Evolutionary conservation across 2,888 invertebrate species (phyloP).

Genomic region (Prosopocoilus inquinatus): DNA sequence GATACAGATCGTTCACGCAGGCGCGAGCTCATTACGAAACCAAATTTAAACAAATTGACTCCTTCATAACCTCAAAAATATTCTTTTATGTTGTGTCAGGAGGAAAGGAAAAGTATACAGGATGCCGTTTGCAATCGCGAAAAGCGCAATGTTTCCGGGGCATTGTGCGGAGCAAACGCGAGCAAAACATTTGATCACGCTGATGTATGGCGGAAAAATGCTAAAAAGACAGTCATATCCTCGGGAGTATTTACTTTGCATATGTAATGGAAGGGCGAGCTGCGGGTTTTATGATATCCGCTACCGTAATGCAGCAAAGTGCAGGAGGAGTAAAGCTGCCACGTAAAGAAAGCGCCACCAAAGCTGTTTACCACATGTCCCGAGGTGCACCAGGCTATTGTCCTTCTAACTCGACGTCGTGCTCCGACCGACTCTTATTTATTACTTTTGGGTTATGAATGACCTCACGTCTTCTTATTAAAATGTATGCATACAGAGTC

Average conservation of each 20-base stretch:
- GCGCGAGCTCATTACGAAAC: too few species aligned
- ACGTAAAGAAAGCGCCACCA: slow-evolving; percentile 16
- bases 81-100: too few species aligned
- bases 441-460: not conserved
- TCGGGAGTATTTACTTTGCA: slow-evolving; percentile 8
- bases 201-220: slow-evolving; percentile 4
- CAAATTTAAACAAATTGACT: too few species aligned
- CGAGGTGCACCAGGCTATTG: slow-evolving; percentile 8
- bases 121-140: not conserved
- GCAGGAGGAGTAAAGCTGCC: slow-evolving; percentile 12
- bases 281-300: slow-evolving; percentile 11
- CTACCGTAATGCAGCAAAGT: slow-evolving; percentile 10
- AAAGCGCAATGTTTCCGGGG: not conserved
- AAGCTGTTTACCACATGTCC: slow-evolving; percentile 12
- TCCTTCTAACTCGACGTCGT: slow-evolving; percentile 15
- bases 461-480: too few species aligned
- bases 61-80: too few species aligned
- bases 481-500: too few species aligned
- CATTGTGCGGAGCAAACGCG: not conserved
- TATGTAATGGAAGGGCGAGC: slow-evolving; percentile 9
- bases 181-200: slow-evolving; percentile 2
- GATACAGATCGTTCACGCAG: too few species aligned
- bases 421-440: slow-evolving; percentile 15
- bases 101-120: not conserved
- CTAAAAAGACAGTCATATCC: slow-evolving; percentile 3